Evolutionary conservation across 1,140 invertebrate genomes (phyloP), one percentile per base, ranked within the genome.

Genomic region (Tetramorium parvispinum): DNA sequence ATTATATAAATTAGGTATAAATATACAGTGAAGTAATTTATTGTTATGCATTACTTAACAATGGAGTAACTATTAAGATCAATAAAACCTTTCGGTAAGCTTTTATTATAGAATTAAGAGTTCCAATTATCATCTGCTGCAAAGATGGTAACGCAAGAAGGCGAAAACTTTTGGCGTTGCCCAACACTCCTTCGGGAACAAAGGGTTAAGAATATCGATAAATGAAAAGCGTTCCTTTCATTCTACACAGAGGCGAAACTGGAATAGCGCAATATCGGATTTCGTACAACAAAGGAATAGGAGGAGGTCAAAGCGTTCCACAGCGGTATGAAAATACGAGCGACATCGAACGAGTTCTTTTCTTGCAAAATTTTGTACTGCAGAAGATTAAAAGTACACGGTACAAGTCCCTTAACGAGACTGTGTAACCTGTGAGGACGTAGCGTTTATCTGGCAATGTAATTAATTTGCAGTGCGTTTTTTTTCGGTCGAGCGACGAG

Each of bases 161-260:
- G 21, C 5, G 43, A 13, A 70, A 53, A 81, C 49, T 71, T 78
- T 7, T 49, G 18, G 18, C 40, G 18, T 65, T 78, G 37, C 32
- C 21, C 37, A 27, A 81, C 49, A 46, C 37, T 70, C 21, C 13
- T 37, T 18, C 7, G 18, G 8, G 49, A 43, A 81, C 65, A 81
- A 81, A 70, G 78, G 16, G 65, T 70, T 81, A 70, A 81, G 65
- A 71, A 81, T 81, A 81, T 81, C 66, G 78, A 71, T 71, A 81
- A 81, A 71, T 81, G 65, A 40, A 70, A 81, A 43, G 21, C 21
- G 78, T 55, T 24, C 16, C 24, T 40, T 16, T 81, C 57, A 40
- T 70, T 70, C 37, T n/a, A n/a, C 49, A 71, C 78, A 71, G 37
- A 43, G 68, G 37, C 65, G 11, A 55, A 71, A 70, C 21, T 70